phyloP scores from a whole-genome alignment of 2,888 invertebrate species.

The Taenaris catops region DNA sequence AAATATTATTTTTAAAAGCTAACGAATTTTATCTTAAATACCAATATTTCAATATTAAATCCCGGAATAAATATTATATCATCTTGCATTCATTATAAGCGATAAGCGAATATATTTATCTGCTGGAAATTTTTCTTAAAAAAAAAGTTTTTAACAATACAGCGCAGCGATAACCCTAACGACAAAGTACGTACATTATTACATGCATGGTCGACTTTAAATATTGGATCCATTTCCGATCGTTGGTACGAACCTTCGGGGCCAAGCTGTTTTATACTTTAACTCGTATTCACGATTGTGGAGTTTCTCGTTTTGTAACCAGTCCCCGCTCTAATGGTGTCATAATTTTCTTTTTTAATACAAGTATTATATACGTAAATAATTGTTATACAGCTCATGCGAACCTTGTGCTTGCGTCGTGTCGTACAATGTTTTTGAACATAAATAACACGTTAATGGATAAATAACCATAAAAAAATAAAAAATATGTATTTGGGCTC shows the following conservation, averaged over 20 bases:
- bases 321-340: constrained; percentile 44
- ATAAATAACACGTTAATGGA: too few species aligned
- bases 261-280: constrained; percentile 51
- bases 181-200: constrained; percentile 26
- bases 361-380: constrained; percentile 8
- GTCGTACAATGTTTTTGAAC: too few species aligned
- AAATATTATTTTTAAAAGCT: too few species aligned
- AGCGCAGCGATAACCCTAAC: constrained; percentile 3
- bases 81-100: too few species aligned
- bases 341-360: constrained; percentile 45
- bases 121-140: neutral
- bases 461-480: too few species aligned
- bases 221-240: constrained; percentile 29
- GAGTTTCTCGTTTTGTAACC: constrained; percentile 61
- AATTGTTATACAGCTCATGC: too few species aligned
- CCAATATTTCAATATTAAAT: too few species aligned
- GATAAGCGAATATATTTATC: neutral
- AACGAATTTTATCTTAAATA: too few species aligned
- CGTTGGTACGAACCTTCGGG: constrained; percentile 47
- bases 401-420: too few species aligned
- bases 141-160: neutral
- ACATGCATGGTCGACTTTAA: constrained; percentile 6
- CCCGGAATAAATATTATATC: too few species aligned
- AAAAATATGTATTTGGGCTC: too few species aligned
- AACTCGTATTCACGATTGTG: constrained; percentile 60